A percentile compares a stretch with the other conserved stretches of the same genome.
These are phyloP conservation scores for Apistogramma diplotaenia DNA, from an alignment of 2,113 vertebrate genomes.

Conservation along the genomic window DNA sequence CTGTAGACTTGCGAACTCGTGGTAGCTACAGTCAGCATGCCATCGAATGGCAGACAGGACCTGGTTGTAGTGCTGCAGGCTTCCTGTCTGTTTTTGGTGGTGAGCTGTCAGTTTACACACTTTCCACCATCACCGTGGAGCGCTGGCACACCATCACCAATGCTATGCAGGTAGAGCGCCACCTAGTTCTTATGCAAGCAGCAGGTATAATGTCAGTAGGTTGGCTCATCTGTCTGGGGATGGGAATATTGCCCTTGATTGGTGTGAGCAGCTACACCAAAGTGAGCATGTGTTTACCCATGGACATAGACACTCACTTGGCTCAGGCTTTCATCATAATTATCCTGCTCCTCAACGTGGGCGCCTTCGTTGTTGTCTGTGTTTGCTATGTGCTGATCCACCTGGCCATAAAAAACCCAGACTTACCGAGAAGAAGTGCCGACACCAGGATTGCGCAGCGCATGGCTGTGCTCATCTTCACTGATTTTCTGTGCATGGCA, in stretches of 20 bases:
- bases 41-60: constrained; percentile 93
- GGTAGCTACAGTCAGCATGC: constrained; percentile 90
- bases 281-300: constrained; percentile 94
- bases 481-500: constrained; percentile 91
- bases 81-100: constrained; percentile 93
- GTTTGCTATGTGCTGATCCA: constrained; percentile 89
- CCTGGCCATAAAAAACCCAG: constrained; percentile 82
- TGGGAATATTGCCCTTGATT: constrained; percentile 84
- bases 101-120: constrained; percentile 87
- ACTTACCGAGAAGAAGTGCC: constrained; percentile 72
- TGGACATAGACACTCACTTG: constrained; percentile 84
- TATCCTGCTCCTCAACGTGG: constrained; percentile 83
- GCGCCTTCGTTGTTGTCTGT: constrained; percentile 86
- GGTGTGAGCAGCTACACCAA: constrained; percentile 91
- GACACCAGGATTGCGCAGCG: constrained; percentile 90
- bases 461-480: constrained; percentile 93
- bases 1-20: constrained; percentile 83
- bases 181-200: constrained; percentile 83
- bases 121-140: constrained; percentile 88
- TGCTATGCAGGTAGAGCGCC: constrained; percentile 86
- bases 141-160: constrained; percentile 91
- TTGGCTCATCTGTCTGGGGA: constrained; percentile 83
- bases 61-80: constrained; percentile 85
- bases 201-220: constrained; percentile 81
- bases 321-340: constrained; percentile 85